These are phyloP conservation scores for Scotopteryx bipunctaria DNA, from an alignment of 2,888 invertebrate species.

Conservation along the genomic window DNA sequence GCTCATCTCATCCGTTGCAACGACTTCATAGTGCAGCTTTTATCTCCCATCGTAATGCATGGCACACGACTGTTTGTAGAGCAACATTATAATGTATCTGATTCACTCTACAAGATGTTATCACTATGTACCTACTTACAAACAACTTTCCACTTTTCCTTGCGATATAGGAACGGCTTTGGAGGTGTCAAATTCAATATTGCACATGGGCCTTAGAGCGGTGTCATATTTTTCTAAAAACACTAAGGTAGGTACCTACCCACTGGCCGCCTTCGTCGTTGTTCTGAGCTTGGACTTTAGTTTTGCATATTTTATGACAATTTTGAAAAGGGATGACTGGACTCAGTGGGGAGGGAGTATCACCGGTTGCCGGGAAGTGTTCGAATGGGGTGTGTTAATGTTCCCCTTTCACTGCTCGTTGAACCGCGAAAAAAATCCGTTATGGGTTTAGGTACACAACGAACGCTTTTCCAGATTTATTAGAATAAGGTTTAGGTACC, in stretches of 20 bases:
- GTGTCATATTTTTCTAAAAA: too few species aligned
- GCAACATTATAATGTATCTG: conserved; percentile 16
- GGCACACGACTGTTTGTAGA: conserved; percentile 8
- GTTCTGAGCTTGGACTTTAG: background rate
- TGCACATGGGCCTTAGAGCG: too few species aligned
- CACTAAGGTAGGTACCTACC: too few species aligned
- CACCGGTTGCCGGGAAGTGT: background rate
- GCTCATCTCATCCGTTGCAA: conserved; percentile 54
- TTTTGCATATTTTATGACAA: conserved; percentile 1
- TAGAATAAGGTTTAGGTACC: too few species aligned
- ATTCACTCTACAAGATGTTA: conserved; percentile 19
- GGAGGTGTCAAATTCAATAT: conserved; percentile 29
- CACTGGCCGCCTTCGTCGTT: too few species aligned
- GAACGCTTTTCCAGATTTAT: too few species aligned
- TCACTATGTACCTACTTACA: conserved; percentile 13
- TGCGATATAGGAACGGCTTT: conserved; percentile 13
- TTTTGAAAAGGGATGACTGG: conserved; percentile 3
- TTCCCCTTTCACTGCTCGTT: conserved; percentile 6
- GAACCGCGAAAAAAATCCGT: conserved; percentile 5
- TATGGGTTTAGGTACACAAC: too few species aligned
- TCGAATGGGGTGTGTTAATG: conserved; percentile 10
- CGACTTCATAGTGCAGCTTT: conserved; percentile 30
- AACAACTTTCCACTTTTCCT: conserved; percentile 20
- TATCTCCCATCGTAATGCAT: conserved; percentile 14
- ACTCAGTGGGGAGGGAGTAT: background rate